Base-by-base conservation (phyloP, 2,797 vertebrate genomes). In the Acridotheres tristis region DNA sequence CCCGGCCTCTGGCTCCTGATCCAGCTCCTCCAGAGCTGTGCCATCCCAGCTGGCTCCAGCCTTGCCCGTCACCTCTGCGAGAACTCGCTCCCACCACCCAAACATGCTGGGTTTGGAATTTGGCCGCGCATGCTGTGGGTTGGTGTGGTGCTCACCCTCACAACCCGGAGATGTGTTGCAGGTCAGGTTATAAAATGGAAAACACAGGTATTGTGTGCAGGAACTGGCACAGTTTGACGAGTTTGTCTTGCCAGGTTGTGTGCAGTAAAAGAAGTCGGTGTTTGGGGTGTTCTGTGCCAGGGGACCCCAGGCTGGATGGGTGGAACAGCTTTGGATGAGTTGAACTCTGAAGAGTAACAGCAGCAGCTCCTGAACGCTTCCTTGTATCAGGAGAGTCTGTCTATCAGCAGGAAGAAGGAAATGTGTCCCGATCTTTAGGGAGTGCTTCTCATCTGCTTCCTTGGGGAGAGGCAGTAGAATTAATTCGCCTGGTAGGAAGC, bases 21-120 rank as follows among this genome's bases (percentile, higher is more conserved):
- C 59, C 43, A 42, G 11, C 26, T 58, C 16, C 45, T 15, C 27
- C 10, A 13, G n/a, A 51, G 47, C 47, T 38, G 19, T 59, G 11
- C 23, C 21, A 32, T 7, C 47, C 13, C 36, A 0, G 1, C 67
- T 38, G 4, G 19, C 38, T 20, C 8, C 18, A 4, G 55, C 36
- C 58, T 11, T 11, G 34, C 18, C 40, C 4, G 0, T 25, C 40
- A 2, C 4, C 26, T 17, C 1, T 9, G 14, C 9, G 3, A 5
- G 19, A 25, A 1, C 65, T 71, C 5, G 0, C 22, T 34, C 36
- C 38, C 4, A 5, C 25, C 55, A 1, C 0, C 0, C 10, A 1
- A 29, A 6, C 3, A 9, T 2, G 3, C 23, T 17, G 2, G 2
- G 6, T 23, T 63, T 26, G 19, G 34, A 32, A 26, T 13, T 1